Base-by-base conservation (phyloP, 1,140 invertebrate species). In the Bombus confusus region DNA sequence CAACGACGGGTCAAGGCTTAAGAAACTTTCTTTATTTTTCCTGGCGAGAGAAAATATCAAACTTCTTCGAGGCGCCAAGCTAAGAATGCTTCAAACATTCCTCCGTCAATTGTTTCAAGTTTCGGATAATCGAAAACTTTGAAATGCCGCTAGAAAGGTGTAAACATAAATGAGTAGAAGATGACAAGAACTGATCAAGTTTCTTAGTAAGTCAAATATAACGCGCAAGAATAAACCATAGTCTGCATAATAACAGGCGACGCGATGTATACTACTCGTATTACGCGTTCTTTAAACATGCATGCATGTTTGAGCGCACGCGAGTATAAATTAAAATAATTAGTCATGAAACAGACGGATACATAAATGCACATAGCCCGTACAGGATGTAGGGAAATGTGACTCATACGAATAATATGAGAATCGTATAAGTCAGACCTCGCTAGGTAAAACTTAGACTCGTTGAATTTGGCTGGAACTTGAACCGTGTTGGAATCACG, bases 1-100 rank as follows among this genome's bases (percentile, higher is more conserved):
- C n/a, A 39, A 52, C 71, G 80, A 28, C 66, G 57, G 87, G 82
- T 88, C 73, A 88, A 88, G 82, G 87, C 76, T 88, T 66, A 52
- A 39, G 34, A 41, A 87, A 85, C 41, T 80, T 89, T 69, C 85
- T 86, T 86, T 62, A 47, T 80, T 64, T 85, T 64, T 85, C 22
- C 3, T 31, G 15, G 13, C 4, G 2, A 12, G 28, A 22, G 13
- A 12, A 72, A 84, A 80, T 39, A 79, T 71, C 41, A 76, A 76
- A 76, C 28, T 83, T 83, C 34, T 52, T 39, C 5, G 59, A 2
- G 28, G 57, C 31, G 31, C n/a, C 72, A 12, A 28, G 72, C 41
- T 6, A 71, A 37, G 68, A 80, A 80, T 64, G 47, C 39, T 43
- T 59, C 28, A 2, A 59, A 43, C 74, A 25, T 28, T 57, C 69